A percentile compares a stretch with the other conserved stretches of the same genome.
phyloP scores from a whole-genome alignment of 2,888 invertebrate genomes.

The Carcina quercana region DNA sequence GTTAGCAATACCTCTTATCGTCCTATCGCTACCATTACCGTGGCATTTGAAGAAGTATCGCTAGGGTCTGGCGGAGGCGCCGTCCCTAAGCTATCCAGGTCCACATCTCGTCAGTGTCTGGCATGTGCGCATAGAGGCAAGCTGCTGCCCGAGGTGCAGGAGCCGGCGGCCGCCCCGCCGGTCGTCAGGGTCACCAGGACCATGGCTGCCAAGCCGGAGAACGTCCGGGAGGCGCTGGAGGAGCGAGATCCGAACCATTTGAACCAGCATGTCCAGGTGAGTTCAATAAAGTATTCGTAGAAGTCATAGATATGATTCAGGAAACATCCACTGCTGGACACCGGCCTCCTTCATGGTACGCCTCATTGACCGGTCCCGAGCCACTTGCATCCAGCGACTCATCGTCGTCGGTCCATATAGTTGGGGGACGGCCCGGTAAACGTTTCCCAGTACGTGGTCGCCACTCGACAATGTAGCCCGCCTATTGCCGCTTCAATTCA shows the following conservation, averaged over 20 bases:
- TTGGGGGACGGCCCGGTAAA: too few relatives aligned
- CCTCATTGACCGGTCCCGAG: too few relatives aligned
- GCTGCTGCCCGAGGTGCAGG: slow-evolving; percentile 37
- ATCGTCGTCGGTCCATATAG: too few relatives aligned
- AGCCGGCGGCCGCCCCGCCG: slow-evolving; percentile 17
- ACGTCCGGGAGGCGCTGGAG: slow-evolving; percentile 70
- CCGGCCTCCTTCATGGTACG: too few relatives aligned
- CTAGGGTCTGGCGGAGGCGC: slow-evolving; percentile 44
- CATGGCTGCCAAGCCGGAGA: slow-evolving; percentile 48
- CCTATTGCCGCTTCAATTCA: too few relatives aligned
- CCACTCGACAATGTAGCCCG: too few relatives aligned
- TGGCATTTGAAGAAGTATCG: slow-evolving; percentile 52
- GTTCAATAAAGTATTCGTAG: slow-evolving; percentile 2
- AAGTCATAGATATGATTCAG: too few relatives aligned
- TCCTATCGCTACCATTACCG: slow-evolving; percentile 33
- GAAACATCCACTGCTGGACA: too few relatives aligned
- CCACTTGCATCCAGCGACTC: too few relatives aligned
- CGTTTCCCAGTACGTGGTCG: too few relatives aligned
- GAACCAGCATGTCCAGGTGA: slow-evolving; percentile 82
- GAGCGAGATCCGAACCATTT: slow-evolving; percentile 82
- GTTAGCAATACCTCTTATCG: too few relatives aligned
- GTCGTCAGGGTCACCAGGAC: slow-evolving; percentile 5
- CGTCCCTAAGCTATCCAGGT: slow-evolving; percentile 29
- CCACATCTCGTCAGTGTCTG: slow-evolving; percentile 43
- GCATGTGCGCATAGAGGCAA: slow-evolving; percentile 42